Percentiles rank a stretch among this genome's conserved stretches.
These are phyloP conservation scores for Caenorhabditis sulstoni DNA, from an alignment of 2,888 invertebrate species.

Conservation along the genomic window DNA sequence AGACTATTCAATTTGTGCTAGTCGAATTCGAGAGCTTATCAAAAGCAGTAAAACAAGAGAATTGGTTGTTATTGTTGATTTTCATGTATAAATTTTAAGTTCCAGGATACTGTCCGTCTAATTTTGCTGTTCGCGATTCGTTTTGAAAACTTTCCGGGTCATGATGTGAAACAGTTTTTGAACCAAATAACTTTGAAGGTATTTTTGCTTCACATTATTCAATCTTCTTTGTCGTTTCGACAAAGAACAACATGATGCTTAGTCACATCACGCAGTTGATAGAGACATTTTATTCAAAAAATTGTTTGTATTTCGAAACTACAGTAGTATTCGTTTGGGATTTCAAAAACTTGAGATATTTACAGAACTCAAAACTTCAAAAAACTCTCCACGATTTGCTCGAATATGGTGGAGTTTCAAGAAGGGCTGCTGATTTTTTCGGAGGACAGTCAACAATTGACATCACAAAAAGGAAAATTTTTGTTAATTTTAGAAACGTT, in stretches of 20 bases:
- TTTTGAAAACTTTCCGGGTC: constrained; percentile 93
- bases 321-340: too few relatives aligned
- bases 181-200: constrained; percentile 84
- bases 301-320: too few relatives aligned
- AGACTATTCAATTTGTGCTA: constrained; percentile 83
- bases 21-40: constrained; percentile 89
- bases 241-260: too few relatives aligned
- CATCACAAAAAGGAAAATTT: constrained; percentile 90
- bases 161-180: constrained; percentile 87
- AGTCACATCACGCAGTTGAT: too few relatives aligned
- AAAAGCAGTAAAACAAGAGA: constrained; percentile 84
- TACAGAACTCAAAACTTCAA: constrained; percentile 38
- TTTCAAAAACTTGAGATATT: too few relatives aligned
- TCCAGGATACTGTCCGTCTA: constrained; percentile 87
- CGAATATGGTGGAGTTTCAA: constrained; percentile 86
- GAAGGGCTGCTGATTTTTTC: constrained; percentile 89
- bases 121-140: constrained; percentile 94
- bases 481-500: too few relatives aligned
- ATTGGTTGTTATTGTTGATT: constrained; percentile 44
- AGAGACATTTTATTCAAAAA: too few relatives aligned
- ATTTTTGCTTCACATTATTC: too few relatives aligned
- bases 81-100: too few relatives aligned
- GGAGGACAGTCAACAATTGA: constrained; percentile 89
- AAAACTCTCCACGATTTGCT: constrained; percentile 67
- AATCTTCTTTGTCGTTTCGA: too few relatives aligned